These are phyloP conservation scores for Bombycilla garrulus DNA, from an alignment of 2,113 vertebrate genomes.

Conservation along the genomic window DNA sequence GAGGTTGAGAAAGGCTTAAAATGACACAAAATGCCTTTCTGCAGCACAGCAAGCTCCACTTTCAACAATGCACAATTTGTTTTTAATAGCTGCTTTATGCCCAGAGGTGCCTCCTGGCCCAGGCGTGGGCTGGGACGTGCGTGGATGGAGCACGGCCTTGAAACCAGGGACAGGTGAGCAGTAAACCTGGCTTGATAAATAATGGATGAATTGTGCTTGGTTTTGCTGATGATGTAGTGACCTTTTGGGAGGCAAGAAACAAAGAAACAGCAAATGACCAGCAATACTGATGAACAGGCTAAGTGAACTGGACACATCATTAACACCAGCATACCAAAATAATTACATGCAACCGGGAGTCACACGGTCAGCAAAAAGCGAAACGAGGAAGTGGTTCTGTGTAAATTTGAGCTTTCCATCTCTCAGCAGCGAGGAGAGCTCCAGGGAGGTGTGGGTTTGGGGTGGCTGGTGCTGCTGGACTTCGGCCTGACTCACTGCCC, in stretches of 20 bases:
- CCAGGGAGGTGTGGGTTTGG: neutral
- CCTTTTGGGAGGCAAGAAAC: slow-evolving; percentile 41
- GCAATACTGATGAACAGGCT: slow-evolving; percentile 54
- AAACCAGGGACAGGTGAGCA: slow-evolving; percentile 20
- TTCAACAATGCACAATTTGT: neutral
- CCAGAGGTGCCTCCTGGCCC: neutral
- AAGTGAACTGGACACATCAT: slow-evolving; percentile 33
- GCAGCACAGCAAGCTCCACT: neutral
- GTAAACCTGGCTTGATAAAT: slow-evolving; percentile 8
- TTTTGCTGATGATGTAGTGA: slow-evolving; percentile 61
- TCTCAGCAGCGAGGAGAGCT: neutral
- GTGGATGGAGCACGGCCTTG: neutral
- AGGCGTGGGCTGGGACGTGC: neutral
- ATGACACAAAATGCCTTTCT: neutral
- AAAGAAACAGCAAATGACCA: slow-evolving; percentile 23
- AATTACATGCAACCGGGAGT: neutral
- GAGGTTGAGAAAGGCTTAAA: neutral
- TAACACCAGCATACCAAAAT: slow-evolving; percentile 39
- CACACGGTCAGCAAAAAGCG: slow-evolving; percentile 29
- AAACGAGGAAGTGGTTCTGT: neutral
- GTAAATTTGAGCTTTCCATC: neutral
- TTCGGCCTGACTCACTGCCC: fast-evolving
- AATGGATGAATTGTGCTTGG: slow-evolving; percentile 42
- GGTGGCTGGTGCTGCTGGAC: neutral
- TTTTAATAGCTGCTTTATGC: neutral